Conservation (phyloP, 1,140 invertebrate genomes). For the Druon quercuslanigerum region DNA sequence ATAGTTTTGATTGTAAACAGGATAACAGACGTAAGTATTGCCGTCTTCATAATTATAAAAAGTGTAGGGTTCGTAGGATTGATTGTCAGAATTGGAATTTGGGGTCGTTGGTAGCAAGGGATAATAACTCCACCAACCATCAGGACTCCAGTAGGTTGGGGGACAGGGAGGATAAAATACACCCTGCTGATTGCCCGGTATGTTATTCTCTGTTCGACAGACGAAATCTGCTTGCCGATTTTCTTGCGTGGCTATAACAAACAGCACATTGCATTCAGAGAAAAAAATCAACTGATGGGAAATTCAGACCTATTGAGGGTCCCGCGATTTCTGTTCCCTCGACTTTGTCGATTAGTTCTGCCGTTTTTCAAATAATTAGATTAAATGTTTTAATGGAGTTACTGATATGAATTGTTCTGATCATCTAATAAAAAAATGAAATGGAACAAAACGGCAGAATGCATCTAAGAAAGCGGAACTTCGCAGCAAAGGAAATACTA, state of each 20-base stretch:
- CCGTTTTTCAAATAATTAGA: conserved; percentile 39
- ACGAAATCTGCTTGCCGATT: conserved; percentile 71
- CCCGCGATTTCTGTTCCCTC: not conserved
- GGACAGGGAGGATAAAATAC: conserved; percentile 56
- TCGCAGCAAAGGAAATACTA: not conserved
- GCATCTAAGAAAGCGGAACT: not conserved
- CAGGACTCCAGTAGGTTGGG: conserved; percentile 53
- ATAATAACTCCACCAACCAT: conserved; percentile 63
- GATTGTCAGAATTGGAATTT: conserved; percentile 41
- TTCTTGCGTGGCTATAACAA: conserved; percentile 74
- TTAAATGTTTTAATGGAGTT: not conserved
- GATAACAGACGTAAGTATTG: conserved; percentile 53
- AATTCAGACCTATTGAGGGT: not conserved
- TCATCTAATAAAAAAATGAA: not conserved
- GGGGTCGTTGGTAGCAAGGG: conserved; percentile 47
- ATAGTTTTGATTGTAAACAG: conserved; percentile 51
- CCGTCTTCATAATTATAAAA: conserved; percentile 46
- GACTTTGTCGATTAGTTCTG: conserved; percentile 36
- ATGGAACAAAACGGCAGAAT: not conserved
- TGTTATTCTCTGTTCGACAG: conserved; percentile 68
- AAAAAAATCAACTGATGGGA: conserved; percentile 55
- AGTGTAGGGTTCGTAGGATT: conserved; percentile 42
- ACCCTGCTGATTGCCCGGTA: conserved; percentile 69
- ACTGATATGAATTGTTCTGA: not conserved
- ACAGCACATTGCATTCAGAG: conserved; percentile 72